Evolutionary conservation across 2,113 vertebrate species (phyloP).

Genomic region (Engystomops pustulosus): DNA sequence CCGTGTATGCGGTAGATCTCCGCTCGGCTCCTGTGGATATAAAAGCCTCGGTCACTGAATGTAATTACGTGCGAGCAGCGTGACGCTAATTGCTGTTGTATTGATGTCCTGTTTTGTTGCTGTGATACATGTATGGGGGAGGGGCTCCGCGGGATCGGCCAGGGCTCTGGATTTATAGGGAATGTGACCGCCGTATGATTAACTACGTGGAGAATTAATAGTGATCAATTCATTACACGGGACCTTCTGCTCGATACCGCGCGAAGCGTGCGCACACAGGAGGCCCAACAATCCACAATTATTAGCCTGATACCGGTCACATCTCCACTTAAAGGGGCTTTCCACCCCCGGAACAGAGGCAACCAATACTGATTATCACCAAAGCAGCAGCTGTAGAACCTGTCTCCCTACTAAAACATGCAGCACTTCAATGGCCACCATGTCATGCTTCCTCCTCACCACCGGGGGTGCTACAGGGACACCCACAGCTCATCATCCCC

Average conservation of each 20-base stretch:
- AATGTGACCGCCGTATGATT: background rate
- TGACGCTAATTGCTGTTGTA: background rate
- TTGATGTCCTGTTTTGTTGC: background rate
- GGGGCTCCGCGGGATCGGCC: too few relatives aligned
- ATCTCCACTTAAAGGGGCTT: background rate
- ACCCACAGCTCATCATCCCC: too few relatives aligned
- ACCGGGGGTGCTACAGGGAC: too few relatives aligned
- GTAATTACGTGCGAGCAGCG: background rate
- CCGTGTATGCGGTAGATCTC: too few relatives aligned
- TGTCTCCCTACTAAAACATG: too few relatives aligned
- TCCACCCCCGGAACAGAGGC: background rate
- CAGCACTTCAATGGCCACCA: too few relatives aligned
- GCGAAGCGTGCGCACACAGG: background rate
- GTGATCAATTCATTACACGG: slow-evolving; percentile 15
- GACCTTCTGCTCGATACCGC: background rate
- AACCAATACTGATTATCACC: too few relatives aligned
- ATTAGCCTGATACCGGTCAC: background rate
- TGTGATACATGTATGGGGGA: background rate
- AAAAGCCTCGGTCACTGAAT: background rate
- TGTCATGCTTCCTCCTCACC: too few relatives aligned
- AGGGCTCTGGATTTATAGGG: background rate
- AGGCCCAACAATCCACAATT: background rate
- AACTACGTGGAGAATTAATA: slow-evolving; percentile 16
- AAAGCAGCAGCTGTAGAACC: too few relatives aligned
- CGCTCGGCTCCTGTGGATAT: too few relatives aligned